Conservation (phyloP, 1,140 invertebrate species). For the Myzus persicae region DNA sequence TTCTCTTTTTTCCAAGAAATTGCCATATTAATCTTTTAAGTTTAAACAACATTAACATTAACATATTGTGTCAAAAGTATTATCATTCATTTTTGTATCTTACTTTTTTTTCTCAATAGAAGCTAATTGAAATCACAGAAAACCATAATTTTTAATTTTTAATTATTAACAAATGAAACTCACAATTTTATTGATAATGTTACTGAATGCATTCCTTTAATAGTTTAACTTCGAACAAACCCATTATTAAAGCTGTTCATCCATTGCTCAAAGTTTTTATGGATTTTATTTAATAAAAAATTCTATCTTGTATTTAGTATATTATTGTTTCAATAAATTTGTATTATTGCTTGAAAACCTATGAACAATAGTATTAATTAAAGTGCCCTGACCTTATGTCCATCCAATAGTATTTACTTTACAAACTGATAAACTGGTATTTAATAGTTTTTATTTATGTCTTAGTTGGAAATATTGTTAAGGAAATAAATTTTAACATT, state of each 20-base stretch:
- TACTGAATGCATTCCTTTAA: background rate
- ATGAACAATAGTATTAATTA: background rate
- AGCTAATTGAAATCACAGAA: background rate
- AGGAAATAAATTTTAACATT: background rate
- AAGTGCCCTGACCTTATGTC: conserved; percentile 19
- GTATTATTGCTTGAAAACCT: background rate
- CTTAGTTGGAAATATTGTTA: conserved; percentile 15
- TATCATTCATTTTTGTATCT: background rate
- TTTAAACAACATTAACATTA: background rate
- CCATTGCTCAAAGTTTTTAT: conserved; percentile 34
- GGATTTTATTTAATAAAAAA: background rate
- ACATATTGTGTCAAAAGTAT: background rate
- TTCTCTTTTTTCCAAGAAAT: background rate
- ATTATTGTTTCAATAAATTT: background rate
- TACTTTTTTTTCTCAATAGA: background rate
- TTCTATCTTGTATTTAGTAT: background rate
- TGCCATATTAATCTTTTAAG: background rate
- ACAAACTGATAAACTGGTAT: background rate
- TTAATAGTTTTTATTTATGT: conserved; percentile 24
- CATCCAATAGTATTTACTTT: conserved; percentile 26
- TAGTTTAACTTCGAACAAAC: background rate
- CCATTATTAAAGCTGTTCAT: background rate
- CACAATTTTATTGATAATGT: background rate
- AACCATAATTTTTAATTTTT: background rate
- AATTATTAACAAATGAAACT: background rate